Evolutionary conservation across 2,888 invertebrate species (phyloP).

Genomic region (Ferdinandea cuprea): DNA sequence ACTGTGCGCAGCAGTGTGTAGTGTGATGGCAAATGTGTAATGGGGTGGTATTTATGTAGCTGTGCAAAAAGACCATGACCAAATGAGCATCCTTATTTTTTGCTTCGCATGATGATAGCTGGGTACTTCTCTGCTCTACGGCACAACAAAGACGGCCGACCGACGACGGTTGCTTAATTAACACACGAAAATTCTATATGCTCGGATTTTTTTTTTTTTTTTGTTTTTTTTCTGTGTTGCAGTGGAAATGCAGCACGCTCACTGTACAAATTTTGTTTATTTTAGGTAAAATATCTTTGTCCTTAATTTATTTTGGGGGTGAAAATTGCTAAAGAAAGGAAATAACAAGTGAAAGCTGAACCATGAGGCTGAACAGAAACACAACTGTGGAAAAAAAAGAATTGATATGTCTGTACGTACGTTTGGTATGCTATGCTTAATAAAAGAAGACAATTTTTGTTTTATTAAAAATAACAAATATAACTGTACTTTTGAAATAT

Average conservation of each 20-base stretch:
- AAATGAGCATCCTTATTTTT: constrained; percentile 70
- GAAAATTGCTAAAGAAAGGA: constrained; percentile 32
- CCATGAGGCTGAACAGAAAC: not conserved
- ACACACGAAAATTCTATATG: constrained; percentile 60
- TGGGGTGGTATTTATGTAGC: constrained; percentile 38
- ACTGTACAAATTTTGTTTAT: constrained; percentile 13
- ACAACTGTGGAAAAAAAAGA: not conserved
- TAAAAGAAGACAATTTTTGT: no score
- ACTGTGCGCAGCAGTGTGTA: constrained; percentile 20
- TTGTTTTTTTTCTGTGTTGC: no score
- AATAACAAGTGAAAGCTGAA: not conserved
- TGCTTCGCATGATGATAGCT: constrained; percentile 50
- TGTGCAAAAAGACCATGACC: constrained; percentile 62
- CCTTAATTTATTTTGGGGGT: constrained; percentile 15
- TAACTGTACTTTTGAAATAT: no score
- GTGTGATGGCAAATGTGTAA: constrained; percentile 18
- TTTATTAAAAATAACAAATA: no score
- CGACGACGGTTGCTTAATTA: constrained; percentile 70
- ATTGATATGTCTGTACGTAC: no score
- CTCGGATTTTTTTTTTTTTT: constrained; percentile 35
- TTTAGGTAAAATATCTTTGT: constrained; percentile 41
- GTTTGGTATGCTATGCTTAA: not conserved
- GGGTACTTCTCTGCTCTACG: constrained; percentile 47
- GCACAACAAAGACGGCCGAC: constrained; percentile 65
- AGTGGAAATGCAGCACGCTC: constrained; percentile 48